These are phyloP conservation scores for Umimayanthus kanabou DNA, from an alignment of 92 coral and sea anemone species.

Conservation along the genomic window DNA sequence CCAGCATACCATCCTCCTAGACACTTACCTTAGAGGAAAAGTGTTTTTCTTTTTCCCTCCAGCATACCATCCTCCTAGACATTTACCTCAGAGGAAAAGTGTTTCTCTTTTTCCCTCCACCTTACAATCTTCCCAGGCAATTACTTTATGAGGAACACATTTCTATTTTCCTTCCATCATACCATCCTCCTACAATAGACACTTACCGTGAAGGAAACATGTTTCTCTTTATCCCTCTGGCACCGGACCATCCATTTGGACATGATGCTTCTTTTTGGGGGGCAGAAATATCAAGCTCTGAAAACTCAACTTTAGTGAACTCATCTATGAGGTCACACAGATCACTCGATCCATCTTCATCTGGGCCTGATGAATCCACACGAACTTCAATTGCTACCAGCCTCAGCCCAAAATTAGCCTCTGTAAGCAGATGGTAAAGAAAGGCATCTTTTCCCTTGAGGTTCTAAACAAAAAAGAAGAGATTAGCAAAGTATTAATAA, in stretches of 20 bases:
- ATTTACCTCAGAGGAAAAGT: too few relatives aligned
- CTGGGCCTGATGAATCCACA: conserved; percentile 21
- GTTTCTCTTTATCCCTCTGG: conserved; percentile 13
- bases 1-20: too few relatives aligned
- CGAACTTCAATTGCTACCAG: conserved; percentile 27
- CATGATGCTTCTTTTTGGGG: conserved; percentile 7
- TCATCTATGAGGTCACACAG: conserved; percentile 30
- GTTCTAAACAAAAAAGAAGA: conserved; percentile 11
- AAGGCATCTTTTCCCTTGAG: conserved; percentile 29
- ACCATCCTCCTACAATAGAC: background rate
- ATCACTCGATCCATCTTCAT: conserved; percentile 15
- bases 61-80: too few relatives aligned
- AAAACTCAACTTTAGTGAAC: conserved; percentile 33
- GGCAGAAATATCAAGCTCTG: conserved; percentile 29
- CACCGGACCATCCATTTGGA: background rate
- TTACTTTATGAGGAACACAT: too few relatives aligned
- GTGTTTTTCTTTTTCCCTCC: too few relatives aligned
- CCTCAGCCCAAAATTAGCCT: conserved; percentile 16
- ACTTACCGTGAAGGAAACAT: conserved; percentile 35
- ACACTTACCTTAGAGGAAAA: too few relatives aligned
- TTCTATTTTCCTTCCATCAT: too few relatives aligned
- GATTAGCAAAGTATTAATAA: background rate
- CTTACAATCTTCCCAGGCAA: too few relatives aligned
- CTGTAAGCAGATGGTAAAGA: conserved; percentile 24
- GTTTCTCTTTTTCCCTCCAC: too few relatives aligned